Conservation (phyloP, 2,797 vertebrate genomes). For the Xenentodon cancila region DNA sequence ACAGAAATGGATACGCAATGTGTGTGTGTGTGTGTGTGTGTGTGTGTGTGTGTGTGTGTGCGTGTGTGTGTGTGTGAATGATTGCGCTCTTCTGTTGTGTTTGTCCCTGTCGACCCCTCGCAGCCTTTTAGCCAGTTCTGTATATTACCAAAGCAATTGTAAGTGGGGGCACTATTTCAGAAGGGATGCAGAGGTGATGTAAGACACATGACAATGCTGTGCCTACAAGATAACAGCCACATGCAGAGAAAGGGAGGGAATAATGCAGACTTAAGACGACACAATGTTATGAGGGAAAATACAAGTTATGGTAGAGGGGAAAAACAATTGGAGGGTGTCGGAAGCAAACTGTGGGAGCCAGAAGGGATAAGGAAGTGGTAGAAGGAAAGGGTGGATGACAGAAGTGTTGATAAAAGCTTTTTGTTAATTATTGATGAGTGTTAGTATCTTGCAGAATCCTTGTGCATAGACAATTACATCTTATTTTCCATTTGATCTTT, state of each 20-base stretch:
- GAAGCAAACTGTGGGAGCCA: constrained; percentile 14
- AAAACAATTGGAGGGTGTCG: constrained; percentile 7
- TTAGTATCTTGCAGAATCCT: constrained; percentile 13
- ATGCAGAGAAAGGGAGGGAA: constrained; percentile 19
- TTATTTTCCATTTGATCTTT: constrained; percentile 19
- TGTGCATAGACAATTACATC: constrained; percentile 15
- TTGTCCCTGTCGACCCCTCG: constrained; percentile 26
- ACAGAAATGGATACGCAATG: too few relatives aligned
- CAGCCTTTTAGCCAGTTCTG: constrained; percentile 47
- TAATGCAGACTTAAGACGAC: neutral
- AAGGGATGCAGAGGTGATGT: constrained; percentile 17
- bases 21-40: neutral
- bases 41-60: neutral
- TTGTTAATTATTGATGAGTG: constrained; percentile 37
- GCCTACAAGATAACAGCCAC: constrained; percentile 7
- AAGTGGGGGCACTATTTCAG: constrained; percentile 30
- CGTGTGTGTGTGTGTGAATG: constrained; percentile 21
- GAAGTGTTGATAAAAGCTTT: constrained; percentile 25
- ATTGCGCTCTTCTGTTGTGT: constrained; percentile 37
- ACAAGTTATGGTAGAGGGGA: constrained; percentile 6
- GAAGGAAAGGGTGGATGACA: constrained; percentile 15
- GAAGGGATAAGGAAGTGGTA: constrained; percentile 31
- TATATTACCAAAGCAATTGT: constrained; percentile 51
- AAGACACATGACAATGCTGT: constrained; percentile 11
- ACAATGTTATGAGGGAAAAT: neutral